Conservation (phyloP, 2,113 vertebrate genomes). For the Cyphomyrus plagiostoma region DNA sequence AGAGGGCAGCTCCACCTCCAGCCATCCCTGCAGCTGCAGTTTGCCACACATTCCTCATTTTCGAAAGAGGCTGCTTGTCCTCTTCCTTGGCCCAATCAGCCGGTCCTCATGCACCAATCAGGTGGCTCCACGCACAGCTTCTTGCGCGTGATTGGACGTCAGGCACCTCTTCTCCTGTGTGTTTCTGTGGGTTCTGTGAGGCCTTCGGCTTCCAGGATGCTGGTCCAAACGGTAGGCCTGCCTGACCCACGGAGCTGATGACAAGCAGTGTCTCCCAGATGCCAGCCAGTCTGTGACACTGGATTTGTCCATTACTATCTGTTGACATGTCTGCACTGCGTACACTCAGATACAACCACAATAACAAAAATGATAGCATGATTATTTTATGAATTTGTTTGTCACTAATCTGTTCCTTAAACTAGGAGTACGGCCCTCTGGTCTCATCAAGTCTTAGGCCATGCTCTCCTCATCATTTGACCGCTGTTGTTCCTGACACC, state of each 20-base stretch:
- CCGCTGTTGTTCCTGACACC: neutral
- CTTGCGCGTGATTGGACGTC: conserved; percentile 44
- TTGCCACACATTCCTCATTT: neutral
- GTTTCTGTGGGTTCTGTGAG: conserved; percentile 46
- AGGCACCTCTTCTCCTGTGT: conserved; percentile 37
- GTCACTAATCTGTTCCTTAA: neutral
- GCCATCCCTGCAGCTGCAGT: neutral
- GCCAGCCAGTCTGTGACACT: neutral
- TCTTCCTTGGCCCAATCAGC: conserved; percentile 45
- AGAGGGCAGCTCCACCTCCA: neutral
- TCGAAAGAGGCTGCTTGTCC: neutral
- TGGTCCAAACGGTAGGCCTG: neutral
- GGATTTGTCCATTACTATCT: neutral
- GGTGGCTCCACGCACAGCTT: conserved; percentile 19
- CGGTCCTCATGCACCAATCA: conserved; percentile 53
- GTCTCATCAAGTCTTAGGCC: neutral
- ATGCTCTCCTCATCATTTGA: neutral
- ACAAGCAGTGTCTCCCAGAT: conserved; percentile 13
- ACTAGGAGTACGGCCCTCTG: neutral
- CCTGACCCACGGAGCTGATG: conserved; percentile 40
- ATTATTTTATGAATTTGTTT: neutral
- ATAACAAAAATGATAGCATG: neutral
- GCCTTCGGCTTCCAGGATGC: neutral
- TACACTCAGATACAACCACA: neutral
- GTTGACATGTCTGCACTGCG: neutral